These are phyloP conservation scores for Parthenolecanium corni DNA, from an alignment of 2,888 invertebrate genomes.

Conservation along the genomic window DNA sequence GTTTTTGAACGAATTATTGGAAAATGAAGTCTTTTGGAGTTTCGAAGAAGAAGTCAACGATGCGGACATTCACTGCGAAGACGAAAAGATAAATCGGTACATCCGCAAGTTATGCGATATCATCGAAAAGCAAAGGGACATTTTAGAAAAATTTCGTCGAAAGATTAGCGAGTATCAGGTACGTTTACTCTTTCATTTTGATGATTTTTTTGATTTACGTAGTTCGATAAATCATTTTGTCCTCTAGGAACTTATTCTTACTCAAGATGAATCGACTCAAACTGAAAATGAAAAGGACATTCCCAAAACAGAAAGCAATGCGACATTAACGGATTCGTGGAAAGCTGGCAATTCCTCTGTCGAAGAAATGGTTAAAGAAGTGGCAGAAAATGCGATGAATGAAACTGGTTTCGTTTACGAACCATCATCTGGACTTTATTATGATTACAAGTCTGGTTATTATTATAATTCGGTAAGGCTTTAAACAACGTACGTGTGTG, in stretches of 20 bases:
- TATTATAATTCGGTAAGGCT: constrained; percentile 74
- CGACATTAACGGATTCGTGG: background rate
- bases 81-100: background rate
- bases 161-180: constrained; percentile 6
- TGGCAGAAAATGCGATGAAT: constrained; percentile 59
- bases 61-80: background rate
- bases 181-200: background rate
- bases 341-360: constrained; percentile 1
- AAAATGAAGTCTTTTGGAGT: background rate
- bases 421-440: constrained; percentile 74
- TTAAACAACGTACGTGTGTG: background rate
- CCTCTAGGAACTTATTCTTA: background rate
- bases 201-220: background rate
- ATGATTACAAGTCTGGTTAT: constrained; percentile 76
- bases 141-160: constrained; percentile 1
- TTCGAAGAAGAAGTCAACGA: background rate
- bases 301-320: background rate
- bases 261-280: constrained; percentile 4
- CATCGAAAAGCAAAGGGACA: constrained; percentile 5
- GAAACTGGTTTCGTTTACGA: constrained; percentile 75
- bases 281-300: background rate
- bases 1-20: background rate
- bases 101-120: background rate
- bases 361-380: constrained; percentile 39
- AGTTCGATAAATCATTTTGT: background rate